Evolutionary conservation across 2,797 vertebrate genomes (phyloP), one percentile per base, ranked within the genome.

Genomic region (Lindbergichthys nudifrons): DNA sequence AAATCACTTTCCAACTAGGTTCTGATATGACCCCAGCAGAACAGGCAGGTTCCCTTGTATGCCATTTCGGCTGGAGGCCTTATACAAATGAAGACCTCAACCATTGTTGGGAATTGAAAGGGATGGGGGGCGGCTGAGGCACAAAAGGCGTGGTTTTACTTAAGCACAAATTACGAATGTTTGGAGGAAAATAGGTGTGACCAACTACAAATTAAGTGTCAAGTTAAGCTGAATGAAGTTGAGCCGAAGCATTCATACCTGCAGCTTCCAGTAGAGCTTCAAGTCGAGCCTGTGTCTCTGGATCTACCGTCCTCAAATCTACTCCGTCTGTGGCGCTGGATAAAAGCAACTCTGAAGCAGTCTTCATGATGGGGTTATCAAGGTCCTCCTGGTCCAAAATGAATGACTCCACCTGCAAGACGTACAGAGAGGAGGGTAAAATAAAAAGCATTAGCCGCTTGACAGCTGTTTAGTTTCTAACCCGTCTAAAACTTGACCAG

Each of bases 371-470:
- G 80, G 98, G 97, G 94, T 98, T 99, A 95, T 99, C 98, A 90
- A 99, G 94, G 93, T 99, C 98, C 90, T 99, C 98, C 96, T 99
- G 98, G 94, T 99, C 98, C 95, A 99, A 94, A 93, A 99, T 99
- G 93, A 99, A 99, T 46, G 98, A 99, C 91, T 99, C 98, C 77
- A 99, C 98, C 98, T 99, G 83, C 8, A 23, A 90, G 21, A 77
- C 15, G 23, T 4, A 50, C 36, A 70, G n/a, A 63, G 12, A 63
- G 30, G 26, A 56, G 18, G 21, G 56, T 19, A 48, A 61, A 52
- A 21, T 6, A 75, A 42, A 54, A 50, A 19, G 26, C 2, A 46
- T 54, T 53, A 63, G 42, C 30, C 4, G 5, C 10, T 41, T 42
- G 8, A 43, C 4, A 65, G 14, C 41, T 52, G 42, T 26, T 52